A percentile compares a stretch with the other conserved stretches of the same genome.
Evolutionary conservation across 1,140 invertebrate genomes (phyloP).

Genomic region (Pseudomyrmex sp.): DNA sequence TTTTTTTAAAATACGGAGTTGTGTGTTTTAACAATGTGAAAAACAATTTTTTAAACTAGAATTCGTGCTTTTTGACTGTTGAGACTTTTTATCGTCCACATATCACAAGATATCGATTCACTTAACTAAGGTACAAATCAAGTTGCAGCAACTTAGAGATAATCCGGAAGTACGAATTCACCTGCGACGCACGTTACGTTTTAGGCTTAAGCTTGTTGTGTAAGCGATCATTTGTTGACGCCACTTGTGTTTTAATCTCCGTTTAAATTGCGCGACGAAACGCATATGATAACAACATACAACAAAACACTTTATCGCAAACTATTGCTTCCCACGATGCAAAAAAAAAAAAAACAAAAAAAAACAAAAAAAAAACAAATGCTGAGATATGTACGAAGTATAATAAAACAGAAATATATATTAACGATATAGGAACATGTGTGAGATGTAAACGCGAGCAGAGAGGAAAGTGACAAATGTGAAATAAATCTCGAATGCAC

Average conservation of each 20-base stretch:
- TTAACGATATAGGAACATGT: too few species aligned
- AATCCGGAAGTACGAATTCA: conserved; percentile 10
- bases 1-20: conserved; percentile 1
- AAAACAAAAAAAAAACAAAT: conserved; percentile 28
- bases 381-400: too few species aligned
- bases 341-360: conserved; percentile 29
- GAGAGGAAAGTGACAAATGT: conserved; percentile 6
- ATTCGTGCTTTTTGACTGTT: background rate
- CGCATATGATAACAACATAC: background rate
- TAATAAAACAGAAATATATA: too few species aligned
- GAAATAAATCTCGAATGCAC: conserved; percentile 14
- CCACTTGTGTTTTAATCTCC: conserved; percentile 33
- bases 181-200: conserved; percentile 53
- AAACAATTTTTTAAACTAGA: background rate
- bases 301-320: conserved; percentile 29
- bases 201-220: conserved; percentile 66
- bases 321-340: conserved; percentile 44
- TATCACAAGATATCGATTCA: background rate
- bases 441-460: conserved; percentile 7
- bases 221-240: conserved; percentile 62
- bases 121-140: background rate
- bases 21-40: background rate
- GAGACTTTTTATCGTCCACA: conserved; percentile 19
- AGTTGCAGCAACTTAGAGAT: background rate
- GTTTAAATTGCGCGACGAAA: conserved; percentile 25